Conservation (phyloP, 2,797 vertebrate species). For the Ceryle rudis region DNA sequence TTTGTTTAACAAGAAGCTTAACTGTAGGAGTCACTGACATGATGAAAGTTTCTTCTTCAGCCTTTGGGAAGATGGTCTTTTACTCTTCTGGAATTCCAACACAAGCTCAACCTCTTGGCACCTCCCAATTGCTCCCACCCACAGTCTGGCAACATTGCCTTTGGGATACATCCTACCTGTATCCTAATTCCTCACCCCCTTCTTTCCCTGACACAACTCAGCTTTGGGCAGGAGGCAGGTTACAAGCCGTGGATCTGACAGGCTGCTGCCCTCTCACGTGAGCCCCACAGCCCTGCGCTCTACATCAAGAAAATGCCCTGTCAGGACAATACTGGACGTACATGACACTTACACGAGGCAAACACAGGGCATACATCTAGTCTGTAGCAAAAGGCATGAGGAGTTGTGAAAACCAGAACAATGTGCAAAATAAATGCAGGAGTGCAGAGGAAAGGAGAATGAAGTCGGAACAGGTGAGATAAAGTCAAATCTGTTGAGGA, state of each 20-base stretch:
- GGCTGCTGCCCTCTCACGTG: neutral
- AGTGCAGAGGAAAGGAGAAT: neutral
- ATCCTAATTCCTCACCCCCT: neutral
- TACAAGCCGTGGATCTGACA: neutral
- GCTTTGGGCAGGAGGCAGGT: neutral
- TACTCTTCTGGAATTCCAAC: neutral
- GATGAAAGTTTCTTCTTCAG: neutral
- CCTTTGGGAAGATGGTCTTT: neutral
- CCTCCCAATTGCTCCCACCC: accelerated
- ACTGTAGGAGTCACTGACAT: neutral
- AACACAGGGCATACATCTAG: accelerated
- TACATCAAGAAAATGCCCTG: neutral
- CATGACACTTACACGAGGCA: accelerated
- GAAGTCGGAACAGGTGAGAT: neutral
- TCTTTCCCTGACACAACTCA: neutral
- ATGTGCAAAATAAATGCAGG: neutral
- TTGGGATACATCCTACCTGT: neutral
- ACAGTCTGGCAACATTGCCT: accelerated
- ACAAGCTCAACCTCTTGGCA: neutral
- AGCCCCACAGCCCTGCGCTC: neutral
- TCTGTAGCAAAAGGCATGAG: neutral
- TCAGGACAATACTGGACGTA: accelerated
- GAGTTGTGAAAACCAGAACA: neutral
- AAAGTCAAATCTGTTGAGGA: neutral
- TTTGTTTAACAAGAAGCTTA: slow-evolving; percentile 24